Conservation (phyloP, 1,140 invertebrate species). For the Drosophila serrata region DNA sequence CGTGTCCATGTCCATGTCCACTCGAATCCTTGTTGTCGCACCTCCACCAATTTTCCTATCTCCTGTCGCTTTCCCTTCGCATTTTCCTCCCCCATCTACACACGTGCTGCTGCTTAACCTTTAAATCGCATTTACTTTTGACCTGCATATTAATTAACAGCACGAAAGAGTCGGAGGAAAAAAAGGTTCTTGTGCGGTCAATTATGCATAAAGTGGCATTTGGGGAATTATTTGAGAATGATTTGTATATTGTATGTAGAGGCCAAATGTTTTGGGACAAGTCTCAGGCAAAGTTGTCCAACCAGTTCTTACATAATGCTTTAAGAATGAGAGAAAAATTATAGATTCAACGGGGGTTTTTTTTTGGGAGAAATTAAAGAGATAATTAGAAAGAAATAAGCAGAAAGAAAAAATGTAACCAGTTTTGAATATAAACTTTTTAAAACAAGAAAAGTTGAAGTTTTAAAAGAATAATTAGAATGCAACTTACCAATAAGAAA, state of each 20-base stretch:
- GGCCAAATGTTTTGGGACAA: slow-evolving; percentile 6
- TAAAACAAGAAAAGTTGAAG: too few species aligned
- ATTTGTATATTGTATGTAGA: slow-evolving; percentile 41
- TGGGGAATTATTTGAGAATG: slow-evolving; percentile 57
- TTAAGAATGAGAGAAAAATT: neutral
- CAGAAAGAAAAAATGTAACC: too few species aligned
- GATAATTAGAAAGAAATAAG: too few species aligned
- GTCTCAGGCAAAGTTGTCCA: slow-evolving; percentile 1
- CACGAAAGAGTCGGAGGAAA: slow-evolving; percentile 32
- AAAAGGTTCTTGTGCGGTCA: slow-evolving; percentile 57
- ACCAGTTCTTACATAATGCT: slow-evolving; percentile 31
- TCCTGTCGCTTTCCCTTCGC: neutral
- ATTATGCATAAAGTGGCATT: slow-evolving; percentile 67
- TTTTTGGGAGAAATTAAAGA: neutral
- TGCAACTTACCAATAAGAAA: too few species aligned
- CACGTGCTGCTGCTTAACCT: slow-evolving; percentile 41
- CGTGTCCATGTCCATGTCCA: slow-evolving; percentile 53
- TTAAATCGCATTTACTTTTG: slow-evolving; percentile 58
- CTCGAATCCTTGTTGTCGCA: slow-evolving; percentile 33
- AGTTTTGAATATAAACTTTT: too few species aligned
- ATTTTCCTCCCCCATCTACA: neutral
- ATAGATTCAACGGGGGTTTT: neutral
- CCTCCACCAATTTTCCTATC: slow-evolving; percentile 20
- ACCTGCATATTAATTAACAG: slow-evolving; percentile 67
- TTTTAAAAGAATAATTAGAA: too few species aligned